phyloP scores from a whole-genome alignment of 2,888 invertebrate genomes.

The Caenorhabditis angaria region DNA sequence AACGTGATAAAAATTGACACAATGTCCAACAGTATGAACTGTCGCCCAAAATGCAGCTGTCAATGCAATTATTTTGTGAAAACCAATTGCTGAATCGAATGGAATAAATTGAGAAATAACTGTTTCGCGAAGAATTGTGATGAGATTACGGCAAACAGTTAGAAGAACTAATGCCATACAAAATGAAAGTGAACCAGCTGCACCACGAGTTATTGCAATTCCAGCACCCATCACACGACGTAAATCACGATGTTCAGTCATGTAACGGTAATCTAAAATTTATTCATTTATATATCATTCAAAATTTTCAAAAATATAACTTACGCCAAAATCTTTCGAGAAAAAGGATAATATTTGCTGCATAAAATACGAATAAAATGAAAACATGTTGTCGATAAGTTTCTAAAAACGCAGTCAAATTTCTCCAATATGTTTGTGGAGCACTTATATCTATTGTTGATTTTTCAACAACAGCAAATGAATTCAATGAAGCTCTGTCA shows the following conservation, averaged over 20 bases:
- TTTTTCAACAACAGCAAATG: constrained; percentile 62
- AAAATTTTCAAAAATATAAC: constrained; percentile 72
- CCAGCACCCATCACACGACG: constrained; percentile 90
- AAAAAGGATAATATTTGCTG: constrained; percentile 91
- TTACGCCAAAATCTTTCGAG: constrained; percentile 91
- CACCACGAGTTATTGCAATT: constrained; percentile 44
- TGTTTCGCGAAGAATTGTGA: constrained; percentile 92
- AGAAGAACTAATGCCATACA: constrained; percentile 89
- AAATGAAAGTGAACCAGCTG: constrained; percentile 89
- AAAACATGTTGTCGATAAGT: constrained; percentile 93
- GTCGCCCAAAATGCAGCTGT: constrained; percentile 91
- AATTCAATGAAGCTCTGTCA: constrained; percentile 68
- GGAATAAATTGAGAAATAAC: constrained; percentile 93
- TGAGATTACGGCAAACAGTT: constrained; percentile 84
- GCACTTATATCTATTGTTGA: constrained; percentile 17
- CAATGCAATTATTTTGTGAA: constrained; percentile 94
- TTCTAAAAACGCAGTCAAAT: constrained; percentile 82
- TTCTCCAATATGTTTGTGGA: constrained; percentile 19
- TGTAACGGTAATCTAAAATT: constrained; percentile 85
- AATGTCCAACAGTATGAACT: constrained; percentile 90
- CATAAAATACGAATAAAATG: constrained; percentile 91
- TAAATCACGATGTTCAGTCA: constrained; percentile 93
- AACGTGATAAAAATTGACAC: constrained; percentile 96
- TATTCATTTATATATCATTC: not conserved
- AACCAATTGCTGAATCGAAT: constrained; percentile 91